Percentiles rank a stretch among this genome's conserved stretches.
Conservation (phyloP, 1,140 invertebrate species). For the Macrosteles quadrilineatus region DNA sequence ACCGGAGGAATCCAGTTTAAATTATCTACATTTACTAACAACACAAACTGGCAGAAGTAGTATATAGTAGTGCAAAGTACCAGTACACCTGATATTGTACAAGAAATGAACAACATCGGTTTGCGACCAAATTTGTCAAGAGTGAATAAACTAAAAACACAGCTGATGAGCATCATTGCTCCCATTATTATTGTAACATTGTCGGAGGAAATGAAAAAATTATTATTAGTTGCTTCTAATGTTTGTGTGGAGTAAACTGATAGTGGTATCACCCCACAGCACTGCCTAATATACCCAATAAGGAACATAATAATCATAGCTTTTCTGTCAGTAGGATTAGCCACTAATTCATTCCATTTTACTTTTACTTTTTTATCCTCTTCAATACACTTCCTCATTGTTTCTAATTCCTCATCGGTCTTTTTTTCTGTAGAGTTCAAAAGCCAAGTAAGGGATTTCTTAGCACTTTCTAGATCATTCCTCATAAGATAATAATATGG, state of each 20-base stretch:
- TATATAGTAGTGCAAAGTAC: conserved; percentile 51
- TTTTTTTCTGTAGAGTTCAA: conserved; percentile 49
- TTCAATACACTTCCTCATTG: conserved; percentile 34
- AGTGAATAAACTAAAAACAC: conserved; percentile 46
- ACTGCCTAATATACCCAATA: conserved; percentile 35
- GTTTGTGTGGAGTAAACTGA: conserved; percentile 37
- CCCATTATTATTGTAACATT: conserved; percentile 39
- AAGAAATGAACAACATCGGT: conserved; percentile 57
- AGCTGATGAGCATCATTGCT: conserved; percentile 48
- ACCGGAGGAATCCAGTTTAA: conserved; percentile 63
- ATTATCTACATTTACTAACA: conserved; percentile 50
- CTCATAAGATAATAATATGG: conserved; percentile 68
- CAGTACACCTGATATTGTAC: conserved; percentile 43
- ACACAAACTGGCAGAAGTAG: conserved; percentile 61
- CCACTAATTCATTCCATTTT: conserved; percentile 33
- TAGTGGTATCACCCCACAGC: conserved; percentile 38
- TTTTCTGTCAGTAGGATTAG: conserved; percentile 31
- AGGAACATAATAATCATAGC: conserved; percentile 39
- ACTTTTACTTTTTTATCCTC: conserved; percentile 25
- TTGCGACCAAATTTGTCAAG: conserved; percentile 69
- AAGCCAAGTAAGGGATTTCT: conserved; percentile 62
- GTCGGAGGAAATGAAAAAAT: conserved; percentile 32
- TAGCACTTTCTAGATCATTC: conserved; percentile 54
- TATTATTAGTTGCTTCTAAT: conserved; percentile 26
- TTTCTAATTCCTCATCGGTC: conserved; percentile 33